Evolutionary conservation across 2,888 invertebrate genomes (phyloP).

Genomic region (Caenorhabditis sp.): DNA sequence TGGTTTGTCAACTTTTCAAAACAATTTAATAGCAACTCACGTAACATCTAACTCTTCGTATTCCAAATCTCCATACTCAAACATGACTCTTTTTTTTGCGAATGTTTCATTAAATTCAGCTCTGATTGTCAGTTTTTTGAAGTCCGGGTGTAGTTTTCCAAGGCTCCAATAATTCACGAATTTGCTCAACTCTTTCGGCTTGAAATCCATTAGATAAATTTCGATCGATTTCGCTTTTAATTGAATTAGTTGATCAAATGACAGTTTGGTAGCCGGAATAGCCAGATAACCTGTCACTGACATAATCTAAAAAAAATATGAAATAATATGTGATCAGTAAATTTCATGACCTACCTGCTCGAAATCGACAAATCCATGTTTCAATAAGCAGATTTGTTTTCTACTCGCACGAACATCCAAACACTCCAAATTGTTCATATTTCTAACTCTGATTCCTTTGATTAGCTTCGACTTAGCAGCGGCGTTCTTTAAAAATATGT

Average conservation of each 20-base stretch:
- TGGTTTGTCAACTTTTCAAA: no score
- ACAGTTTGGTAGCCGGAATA: not conserved
- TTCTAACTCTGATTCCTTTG: not conserved
- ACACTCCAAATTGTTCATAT: not conserved
- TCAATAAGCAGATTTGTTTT: not conserved
- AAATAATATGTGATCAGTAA: no score
- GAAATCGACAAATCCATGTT: not conserved
- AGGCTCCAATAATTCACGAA: not conserved
- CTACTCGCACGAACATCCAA: not conserved
- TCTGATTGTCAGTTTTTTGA: not conserved
- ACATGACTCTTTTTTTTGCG: not conserved
- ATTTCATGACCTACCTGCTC: not conserved
- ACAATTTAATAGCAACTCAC: no score
- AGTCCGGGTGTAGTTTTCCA: not conserved
- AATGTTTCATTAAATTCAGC: not conserved
- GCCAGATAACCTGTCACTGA: not conserved
- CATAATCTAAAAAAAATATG: not conserved
- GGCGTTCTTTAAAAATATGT: not conserved
- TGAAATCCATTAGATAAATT: not conserved
- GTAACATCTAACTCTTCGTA: no score
- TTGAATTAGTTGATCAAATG: not conserved
- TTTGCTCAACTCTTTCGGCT: not conserved
- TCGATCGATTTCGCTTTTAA: not conserved
- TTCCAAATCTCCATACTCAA: not conserved
- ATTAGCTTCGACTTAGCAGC: not conserved